Evolutionary conservation across 2,797 vertebrate species (phyloP).

Genomic region (Pantherophis vulpinus): DNA sequence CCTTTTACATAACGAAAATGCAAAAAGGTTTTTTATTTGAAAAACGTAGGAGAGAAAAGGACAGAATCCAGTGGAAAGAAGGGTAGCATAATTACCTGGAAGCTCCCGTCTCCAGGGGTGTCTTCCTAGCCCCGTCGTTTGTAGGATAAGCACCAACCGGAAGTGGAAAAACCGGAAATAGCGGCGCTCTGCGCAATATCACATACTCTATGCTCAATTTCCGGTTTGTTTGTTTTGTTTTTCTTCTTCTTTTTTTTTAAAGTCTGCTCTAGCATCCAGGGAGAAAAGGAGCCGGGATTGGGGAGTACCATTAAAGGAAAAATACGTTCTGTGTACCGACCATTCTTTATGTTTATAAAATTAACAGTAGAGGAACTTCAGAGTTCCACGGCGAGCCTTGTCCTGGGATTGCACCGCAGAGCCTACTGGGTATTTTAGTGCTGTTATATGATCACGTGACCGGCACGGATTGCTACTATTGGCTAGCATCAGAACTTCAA

Average conservation of each 20-base stretch:
- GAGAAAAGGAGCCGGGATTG: background rate
- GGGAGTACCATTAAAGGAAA: no score
- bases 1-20: background rate
- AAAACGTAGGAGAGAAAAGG: background rate
- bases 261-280: background rate
- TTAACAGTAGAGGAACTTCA: background rate
- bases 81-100: background rate
- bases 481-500: background rate
- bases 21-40: background rate
- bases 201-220: background rate
- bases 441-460: background rate
- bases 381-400: fast-evolving
- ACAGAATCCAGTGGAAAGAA: background rate
- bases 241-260: no score
- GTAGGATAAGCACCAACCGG: background rate
- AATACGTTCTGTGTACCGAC: background rate
- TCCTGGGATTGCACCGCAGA: fast-evolving
- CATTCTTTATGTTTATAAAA: background rate
- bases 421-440: background rate
- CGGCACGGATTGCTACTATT: background rate
- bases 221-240: no score
- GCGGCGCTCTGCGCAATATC: background rate
- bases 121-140: background rate
- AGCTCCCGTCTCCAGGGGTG: background rate
- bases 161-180: background rate